Evolutionary conservation across 2,888 invertebrate species (phyloP).

Genomic region (Pheosia gnoma): DNA sequence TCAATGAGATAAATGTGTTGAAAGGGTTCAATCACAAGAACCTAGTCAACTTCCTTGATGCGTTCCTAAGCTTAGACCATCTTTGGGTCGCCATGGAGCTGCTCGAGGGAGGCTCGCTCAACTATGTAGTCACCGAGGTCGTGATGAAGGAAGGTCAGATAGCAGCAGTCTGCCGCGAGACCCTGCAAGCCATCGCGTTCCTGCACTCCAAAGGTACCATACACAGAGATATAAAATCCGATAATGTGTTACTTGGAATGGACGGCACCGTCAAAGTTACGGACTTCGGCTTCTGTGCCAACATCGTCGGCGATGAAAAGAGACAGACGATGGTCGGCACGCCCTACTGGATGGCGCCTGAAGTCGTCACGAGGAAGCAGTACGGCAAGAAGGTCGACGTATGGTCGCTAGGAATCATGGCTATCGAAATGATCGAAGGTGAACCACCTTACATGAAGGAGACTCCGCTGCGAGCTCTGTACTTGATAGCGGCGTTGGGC

Average conservation of each 20-base stretch:
- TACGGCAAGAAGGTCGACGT: constrained; percentile 97
- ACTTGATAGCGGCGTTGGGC: constrained; percentile 97
- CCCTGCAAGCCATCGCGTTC: constrained; percentile 93
- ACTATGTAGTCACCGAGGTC: constrained; percentile 98
- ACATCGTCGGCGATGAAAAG: constrained; percentile 96
- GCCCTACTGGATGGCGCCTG: constrained; percentile 99
- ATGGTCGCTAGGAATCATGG: constrained; percentile 99
- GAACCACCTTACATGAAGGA: constrained; percentile 98
- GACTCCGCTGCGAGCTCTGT: constrained; percentile 95
- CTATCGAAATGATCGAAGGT: constrained; percentile 96
- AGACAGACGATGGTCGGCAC: constrained; percentile 99
- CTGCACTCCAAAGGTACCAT: constrained; percentile 95
- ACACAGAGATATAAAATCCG: constrained; percentile 98
- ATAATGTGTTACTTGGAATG: constrained; percentile 97
- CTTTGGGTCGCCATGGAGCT: constrained; percentile 99
- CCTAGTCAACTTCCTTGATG: constrained; percentile 97
- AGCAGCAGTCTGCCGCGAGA: constrained; percentile 95
- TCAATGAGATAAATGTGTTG: constrained; percentile 97
- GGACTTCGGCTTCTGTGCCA: constrained; percentile 99
- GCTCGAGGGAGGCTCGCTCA: constrained; percentile 96
- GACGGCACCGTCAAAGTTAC: constrained; percentile 96
- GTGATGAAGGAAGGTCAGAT: constrained; percentile 98
- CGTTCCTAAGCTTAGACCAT: constrained; percentile 95
- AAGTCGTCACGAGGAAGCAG: constrained; percentile 95
- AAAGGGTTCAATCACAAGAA: constrained; percentile 97